phyloP scores from a whole-genome alignment of 1,140 invertebrate species.

The Drosophila saltans region DNA sequence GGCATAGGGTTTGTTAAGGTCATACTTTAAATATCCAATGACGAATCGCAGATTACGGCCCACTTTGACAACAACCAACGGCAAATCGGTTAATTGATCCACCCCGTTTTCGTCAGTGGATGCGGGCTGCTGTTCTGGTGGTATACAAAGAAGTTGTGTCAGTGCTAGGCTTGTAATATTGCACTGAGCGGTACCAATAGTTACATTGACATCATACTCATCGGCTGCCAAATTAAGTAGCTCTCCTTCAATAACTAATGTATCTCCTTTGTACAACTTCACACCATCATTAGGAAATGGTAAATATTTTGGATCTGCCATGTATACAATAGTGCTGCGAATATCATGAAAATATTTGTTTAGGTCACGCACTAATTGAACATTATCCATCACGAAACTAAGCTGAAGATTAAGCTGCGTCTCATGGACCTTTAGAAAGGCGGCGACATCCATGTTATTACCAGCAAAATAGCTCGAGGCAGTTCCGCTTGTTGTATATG shows the following conservation, averaged over 20 bases:
- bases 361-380: slow-evolving; percentile 93
- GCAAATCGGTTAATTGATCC: slow-evolving; percentile 89
- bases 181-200: slow-evolving; percentile 93
- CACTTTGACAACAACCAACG: slow-evolving; percentile 94
- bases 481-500: slow-evolving; percentile 49
- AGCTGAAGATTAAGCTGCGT: slow-evolving; percentile 88
- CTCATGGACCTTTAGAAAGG: slow-evolving; percentile 83
- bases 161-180: slow-evolving; percentile 96
- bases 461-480: slow-evolving; percentile 39
- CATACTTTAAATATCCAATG: slow-evolving; percentile 94
- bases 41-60: slow-evolving; percentile 93
- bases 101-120: slow-evolving; percentile 94
- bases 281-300: slow-evolving; percentile 92
- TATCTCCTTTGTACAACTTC: slow-evolving; percentile 97
- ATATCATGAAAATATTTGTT: slow-evolving; percentile 93
- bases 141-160: slow-evolving; percentile 94
- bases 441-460: slow-evolving; percentile 57
- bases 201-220: slow-evolving; percentile 96
- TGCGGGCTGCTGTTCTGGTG: slow-evolving; percentile 92
- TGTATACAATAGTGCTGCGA: slow-evolving; percentile 92
- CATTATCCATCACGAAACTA: slow-evolving; percentile 98
- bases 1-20: slow-evolving; percentile 92
- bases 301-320: slow-evolving; percentile 95
- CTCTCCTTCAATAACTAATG: slow-evolving; percentile 97
- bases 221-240: slow-evolving; percentile 95